Evolutionary conservation across 2,797 vertebrate species (phyloP), one percentile per base, ranked within the genome.

Genomic region (Oryzias sinensis): DNA sequence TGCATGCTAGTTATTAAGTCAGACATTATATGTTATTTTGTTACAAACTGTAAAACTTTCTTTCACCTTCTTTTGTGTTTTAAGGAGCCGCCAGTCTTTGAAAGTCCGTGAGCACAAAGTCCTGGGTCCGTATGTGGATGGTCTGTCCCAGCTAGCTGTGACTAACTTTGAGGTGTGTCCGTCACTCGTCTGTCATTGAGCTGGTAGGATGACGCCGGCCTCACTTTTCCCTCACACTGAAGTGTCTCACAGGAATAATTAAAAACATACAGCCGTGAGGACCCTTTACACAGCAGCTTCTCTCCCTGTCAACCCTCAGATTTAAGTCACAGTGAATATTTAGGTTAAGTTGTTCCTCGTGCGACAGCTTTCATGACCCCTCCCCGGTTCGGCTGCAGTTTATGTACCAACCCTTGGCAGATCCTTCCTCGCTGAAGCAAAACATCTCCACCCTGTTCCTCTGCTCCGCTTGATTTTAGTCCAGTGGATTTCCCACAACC

Each of bases 31-130:
- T 22, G 20, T 22, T 22, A 22, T 22, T 22, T 22, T 22, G 20
- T 37, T 13, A 11, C 1, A 37, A 37, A 37, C 11, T 37, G 9
- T 11, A 11, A 37, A 37, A 13, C 33, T 1, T 37, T 33, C 9
- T 37, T 37, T 37, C 53, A 59, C 6, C 49, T 53, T 24, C 2
- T 37, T 74, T 40, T 64, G 5, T 82, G 69, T 62, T 61, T 0
- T 3, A 63, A 99, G 97, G 88, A 94, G 91, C 77, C 93, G 96
- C 25, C 95, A 97, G 77, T 96, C 96, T n/a, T 92, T 99, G 70
- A 98, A 98, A 85, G 97, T 99, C 58, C 92, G 97, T 62, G 97
- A 99, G 64, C 97, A 99, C 89, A 98, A 98, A 86, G 95, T 99
- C 47, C 82, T 99, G 85, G 97, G 97, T 61, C 97, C 97, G 0